Evolutionary conservation across 2,888 invertebrate species (phyloP).

Genomic region (Philaethria dido): DNA sequence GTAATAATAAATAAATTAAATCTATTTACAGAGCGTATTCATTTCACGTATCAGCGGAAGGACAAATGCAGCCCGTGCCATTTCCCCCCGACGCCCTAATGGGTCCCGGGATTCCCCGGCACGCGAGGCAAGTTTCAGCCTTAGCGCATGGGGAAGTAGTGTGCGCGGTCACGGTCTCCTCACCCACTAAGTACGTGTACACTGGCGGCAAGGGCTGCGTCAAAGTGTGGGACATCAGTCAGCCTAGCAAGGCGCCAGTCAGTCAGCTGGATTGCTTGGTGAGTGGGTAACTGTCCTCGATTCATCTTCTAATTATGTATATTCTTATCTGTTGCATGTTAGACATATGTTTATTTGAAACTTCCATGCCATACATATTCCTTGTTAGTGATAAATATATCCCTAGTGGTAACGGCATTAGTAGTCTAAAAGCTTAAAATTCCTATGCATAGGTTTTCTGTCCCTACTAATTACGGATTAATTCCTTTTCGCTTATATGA

Average conservation of each 20-base stretch:
- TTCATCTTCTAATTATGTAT: constrained; percentile 20
- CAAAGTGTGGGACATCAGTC: constrained; percentile 98
- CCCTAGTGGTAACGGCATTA: too few species aligned
- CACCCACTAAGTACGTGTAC: constrained; percentile 96
- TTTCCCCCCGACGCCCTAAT: constrained; percentile 97
- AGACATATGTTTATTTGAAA: not conserved
- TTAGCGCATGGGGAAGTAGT: constrained; percentile 98
- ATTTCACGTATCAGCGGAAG: constrained; percentile 95
- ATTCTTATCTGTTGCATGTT: not conserved
- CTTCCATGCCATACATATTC: too few species aligned
- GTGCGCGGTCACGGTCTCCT: constrained; percentile 98
- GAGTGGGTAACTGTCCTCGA: constrained; percentile 81
- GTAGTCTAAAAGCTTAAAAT: too few species aligned
- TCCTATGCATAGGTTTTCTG: too few species aligned
- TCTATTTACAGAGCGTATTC: constrained; percentile 91
- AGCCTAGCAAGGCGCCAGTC: constrained; percentile 94
- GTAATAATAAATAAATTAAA: not conserved
- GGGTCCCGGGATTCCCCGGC: constrained; percentile 96
- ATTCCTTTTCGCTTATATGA: too few species aligned
- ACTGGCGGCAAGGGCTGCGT: constrained; percentile 99
- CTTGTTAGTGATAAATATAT: too few species aligned
- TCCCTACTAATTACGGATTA: too few species aligned
- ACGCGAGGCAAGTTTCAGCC: constrained; percentile 93
- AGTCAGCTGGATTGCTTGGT: constrained; percentile 96
- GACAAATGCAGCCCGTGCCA: constrained; percentile 95